Conservation (phyloP, 2,797 vertebrate genomes). For the Tapera naevia region DNA sequence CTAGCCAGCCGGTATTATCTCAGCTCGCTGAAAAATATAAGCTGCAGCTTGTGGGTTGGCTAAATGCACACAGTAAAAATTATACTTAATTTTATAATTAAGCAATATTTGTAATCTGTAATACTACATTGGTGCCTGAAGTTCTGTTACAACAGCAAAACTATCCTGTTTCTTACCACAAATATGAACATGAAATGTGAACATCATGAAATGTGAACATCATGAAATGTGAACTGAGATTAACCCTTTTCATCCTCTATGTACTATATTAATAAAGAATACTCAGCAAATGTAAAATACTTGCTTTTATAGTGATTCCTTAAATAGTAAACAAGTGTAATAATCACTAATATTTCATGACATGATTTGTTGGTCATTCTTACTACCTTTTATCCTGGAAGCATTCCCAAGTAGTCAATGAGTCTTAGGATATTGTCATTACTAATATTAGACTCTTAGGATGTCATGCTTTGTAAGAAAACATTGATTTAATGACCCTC, state of each 20-base stretch:
- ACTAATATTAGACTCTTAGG: not conserved
- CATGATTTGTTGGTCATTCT: not conserved
- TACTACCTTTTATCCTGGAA: not conserved
- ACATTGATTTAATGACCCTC: not conserved
- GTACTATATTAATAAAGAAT: not conserved
- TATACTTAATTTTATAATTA: not conserved
- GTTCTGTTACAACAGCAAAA: conserved; percentile 8
- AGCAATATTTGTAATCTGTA: not conserved
- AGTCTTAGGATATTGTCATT: not conserved
- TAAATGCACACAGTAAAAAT: not conserved
- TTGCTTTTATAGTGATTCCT: not conserved
- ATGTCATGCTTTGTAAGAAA: not conserved
- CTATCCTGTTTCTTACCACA: not conserved
- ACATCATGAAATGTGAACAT: too few relatives aligned
- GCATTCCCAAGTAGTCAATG: not conserved
- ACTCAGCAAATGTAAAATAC: not conserved
- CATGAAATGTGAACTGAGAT: too few relatives aligned
- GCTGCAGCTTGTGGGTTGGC: not conserved
- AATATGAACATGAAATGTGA: too few relatives aligned
- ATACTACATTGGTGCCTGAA: not conserved
- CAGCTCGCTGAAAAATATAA: not conserved
- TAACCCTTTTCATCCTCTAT: not conserved
- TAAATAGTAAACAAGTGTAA: not conserved
- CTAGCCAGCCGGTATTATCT: fast-evolving
- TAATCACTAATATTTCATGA: not conserved